A percentile compares a stretch with the other conserved stretches of the same genome.
These are phyloP conservation scores for Salarias fasciatus DNA, from an alignment of 2,797 vertebrate genomes.

Conservation along the genomic window DNA sequence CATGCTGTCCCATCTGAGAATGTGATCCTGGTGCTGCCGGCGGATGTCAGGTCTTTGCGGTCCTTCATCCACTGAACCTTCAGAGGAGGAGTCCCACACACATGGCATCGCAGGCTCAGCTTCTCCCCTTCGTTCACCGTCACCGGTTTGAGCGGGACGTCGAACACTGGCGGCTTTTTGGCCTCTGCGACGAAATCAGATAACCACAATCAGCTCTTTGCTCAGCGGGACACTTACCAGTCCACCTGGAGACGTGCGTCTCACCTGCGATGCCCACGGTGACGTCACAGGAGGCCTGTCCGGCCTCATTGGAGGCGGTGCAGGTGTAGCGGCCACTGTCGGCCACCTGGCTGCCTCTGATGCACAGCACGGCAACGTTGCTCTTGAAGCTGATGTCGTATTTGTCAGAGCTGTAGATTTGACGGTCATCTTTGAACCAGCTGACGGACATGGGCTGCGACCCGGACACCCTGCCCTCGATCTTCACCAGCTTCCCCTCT, in stretches of 20 bases:
- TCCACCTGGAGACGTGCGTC: constrained; percentile 37
- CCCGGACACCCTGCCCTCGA: constrained; percentile 92
- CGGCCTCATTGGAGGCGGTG: constrained; percentile 92
- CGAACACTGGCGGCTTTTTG: constrained; percentile 91
- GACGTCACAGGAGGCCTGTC: constrained; percentile 84
- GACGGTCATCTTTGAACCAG: constrained; percentile 91
- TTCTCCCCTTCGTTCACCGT: constrained; percentile 86
- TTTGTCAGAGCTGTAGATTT: constrained; percentile 86
- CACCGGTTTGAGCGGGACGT: constrained; percentile 88
- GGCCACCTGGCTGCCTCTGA: constrained; percentile 81
- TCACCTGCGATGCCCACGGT: constrained; percentile 90
- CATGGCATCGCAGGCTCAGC: constrained; percentile 89
- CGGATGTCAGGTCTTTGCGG: constrained; percentile 88
- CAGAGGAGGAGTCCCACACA: constrained; percentile 90
- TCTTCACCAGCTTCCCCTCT: constrained; percentile 91
- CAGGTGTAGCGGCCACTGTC: constrained; percentile 92
- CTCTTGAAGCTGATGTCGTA: constrained; percentile 94
- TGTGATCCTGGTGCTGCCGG: constrained; percentile 87
- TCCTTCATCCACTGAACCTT: constrained; percentile 96
- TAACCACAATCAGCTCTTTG: too few relatives aligned
- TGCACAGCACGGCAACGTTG: constrained; percentile 86
- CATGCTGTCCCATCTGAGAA: constrained; percentile 89
- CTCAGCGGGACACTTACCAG: too few relatives aligned
- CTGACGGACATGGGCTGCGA: constrained; percentile 91
- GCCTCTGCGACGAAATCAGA: constrained; percentile 82